Conservation (phyloP, 2,888 invertebrate genomes). For the Nomada fucata region DNA sequence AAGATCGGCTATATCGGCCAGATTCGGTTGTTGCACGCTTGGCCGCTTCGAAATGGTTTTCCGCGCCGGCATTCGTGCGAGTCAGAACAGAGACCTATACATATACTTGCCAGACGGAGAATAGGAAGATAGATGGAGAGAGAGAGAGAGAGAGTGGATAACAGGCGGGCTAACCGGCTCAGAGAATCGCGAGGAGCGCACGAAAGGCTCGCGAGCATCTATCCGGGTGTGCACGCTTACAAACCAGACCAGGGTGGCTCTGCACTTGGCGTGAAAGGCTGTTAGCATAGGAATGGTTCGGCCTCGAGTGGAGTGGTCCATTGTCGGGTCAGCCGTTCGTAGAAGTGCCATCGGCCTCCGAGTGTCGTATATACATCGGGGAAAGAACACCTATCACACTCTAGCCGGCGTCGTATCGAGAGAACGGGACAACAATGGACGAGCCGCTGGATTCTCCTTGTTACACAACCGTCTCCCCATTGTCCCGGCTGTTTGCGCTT, state of each 20-base stretch:
- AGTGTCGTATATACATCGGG: slow-evolving; percentile 72
- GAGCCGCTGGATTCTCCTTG: slow-evolving; percentile 66
- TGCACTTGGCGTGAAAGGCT: slow-evolving; percentile 79
- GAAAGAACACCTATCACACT: slow-evolving; percentile 69
- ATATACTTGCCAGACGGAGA: too few relatives aligned
- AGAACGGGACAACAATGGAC: slow-evolving; percentile 69
- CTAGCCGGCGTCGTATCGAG: slow-evolving; percentile 60
- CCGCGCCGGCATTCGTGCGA: slow-evolving; percentile 55
- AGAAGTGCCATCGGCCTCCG: slow-evolving; percentile 75
- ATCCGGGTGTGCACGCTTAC: slow-evolving; percentile 25
- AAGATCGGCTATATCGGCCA: slow-evolving; percentile 46
- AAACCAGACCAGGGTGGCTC: slow-evolving; percentile 61
- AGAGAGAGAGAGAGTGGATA: slow-evolving; percentile 24
- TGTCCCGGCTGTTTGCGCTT: slow-evolving; percentile 67
- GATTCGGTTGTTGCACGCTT: slow-evolving; percentile 57
- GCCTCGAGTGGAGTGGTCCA: slow-evolving; percentile 80
- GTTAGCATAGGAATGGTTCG: slow-evolving; percentile 83
- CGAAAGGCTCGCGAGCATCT: slow-evolving; percentile 19
- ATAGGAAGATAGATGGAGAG: not conserved
- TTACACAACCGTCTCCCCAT: slow-evolving; percentile 65
- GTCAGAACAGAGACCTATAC: not conserved
- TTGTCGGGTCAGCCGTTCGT: slow-evolving; percentile 82
- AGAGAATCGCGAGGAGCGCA: slow-evolving; percentile 15
- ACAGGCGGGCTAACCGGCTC: slow-evolving; percentile 30
- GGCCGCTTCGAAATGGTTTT: slow-evolving; percentile 61